Conservation (phyloP, 2,888 invertebrate species). For the Pollenia angustigena region DNA sequence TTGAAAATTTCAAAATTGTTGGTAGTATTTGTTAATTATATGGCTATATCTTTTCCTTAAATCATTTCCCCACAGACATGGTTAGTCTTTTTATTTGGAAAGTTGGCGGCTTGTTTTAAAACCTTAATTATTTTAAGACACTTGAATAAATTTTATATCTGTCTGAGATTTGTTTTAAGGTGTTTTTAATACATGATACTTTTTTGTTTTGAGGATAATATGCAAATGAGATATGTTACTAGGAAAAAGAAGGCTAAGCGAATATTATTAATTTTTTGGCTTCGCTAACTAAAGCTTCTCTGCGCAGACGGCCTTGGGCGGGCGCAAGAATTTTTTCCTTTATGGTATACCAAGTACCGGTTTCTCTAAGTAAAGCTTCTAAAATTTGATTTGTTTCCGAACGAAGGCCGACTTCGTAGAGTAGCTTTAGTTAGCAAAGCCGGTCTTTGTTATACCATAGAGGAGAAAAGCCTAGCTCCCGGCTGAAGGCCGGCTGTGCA, state of each 20-base stretch:
- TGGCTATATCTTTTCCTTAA: slow-evolving; percentile 43
- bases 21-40: slow-evolving; percentile 68
- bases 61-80: slow-evolving; percentile 36
- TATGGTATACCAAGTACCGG: too few species aligned
- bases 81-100: neutral
- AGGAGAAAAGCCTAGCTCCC: too few species aligned
- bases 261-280: neutral
- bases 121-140: slow-evolving; percentile 48
- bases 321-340: too few species aligned
- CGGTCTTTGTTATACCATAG: too few species aligned
- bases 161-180: slow-evolving; percentile 39
- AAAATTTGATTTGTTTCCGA: too few species aligned
- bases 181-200: neutral
- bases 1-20: slow-evolving; percentile 14
- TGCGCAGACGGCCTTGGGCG: too few species aligned
- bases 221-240: neutral
- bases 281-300: too few species aligned
- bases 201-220: neutral
- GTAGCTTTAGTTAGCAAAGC: too few species aligned
- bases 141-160: slow-evolving; percentile 26
- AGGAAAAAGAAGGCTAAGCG: too few species aligned
- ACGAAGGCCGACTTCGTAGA: too few species aligned
- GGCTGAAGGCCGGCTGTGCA: too few species aligned
- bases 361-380: too few species aligned
- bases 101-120: slow-evolving; percentile 56